phyloP scores from a whole-genome alignment of 1,140 invertebrate genomes.

The Anadara kagoshimensis region DNA sequence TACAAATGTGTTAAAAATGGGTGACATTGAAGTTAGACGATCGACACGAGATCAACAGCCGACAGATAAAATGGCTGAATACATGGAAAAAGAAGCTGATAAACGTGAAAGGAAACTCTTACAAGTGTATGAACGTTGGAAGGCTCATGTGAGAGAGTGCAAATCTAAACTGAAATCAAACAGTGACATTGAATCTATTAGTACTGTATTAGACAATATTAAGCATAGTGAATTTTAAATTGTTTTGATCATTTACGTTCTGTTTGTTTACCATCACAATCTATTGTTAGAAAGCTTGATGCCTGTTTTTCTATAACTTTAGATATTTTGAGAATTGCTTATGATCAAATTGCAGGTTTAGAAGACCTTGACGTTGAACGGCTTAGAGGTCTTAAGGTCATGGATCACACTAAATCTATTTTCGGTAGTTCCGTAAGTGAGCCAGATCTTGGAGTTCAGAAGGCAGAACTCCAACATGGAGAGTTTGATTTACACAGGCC shows the following conservation, averaged over 20 bases:
- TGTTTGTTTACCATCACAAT: background rate
- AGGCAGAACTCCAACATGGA: too few species aligned
- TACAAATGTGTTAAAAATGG: too few species aligned
- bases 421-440: too few species aligned
- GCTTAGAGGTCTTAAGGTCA: too few species aligned
- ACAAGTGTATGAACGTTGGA: slow-evolving; percentile 1
- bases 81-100: background rate
- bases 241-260: slow-evolving; percentile 1
- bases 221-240: background rate
- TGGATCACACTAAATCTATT: too few species aligned
- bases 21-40: too few species aligned
- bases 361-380: too few species aligned
- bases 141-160: background rate
- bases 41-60: too few species aligned
- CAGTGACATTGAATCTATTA: background rate
- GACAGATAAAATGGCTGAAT: slow-evolving; percentile 7
- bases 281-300: slow-evolving; percentile 7
- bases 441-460: too few species aligned
- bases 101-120: background rate
- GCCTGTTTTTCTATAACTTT: slow-evolving; percentile 8
- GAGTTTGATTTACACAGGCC: too few species aligned
- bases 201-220: background rate
- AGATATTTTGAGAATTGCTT: slow-evolving; percentile 6
- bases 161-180: background rate
- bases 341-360: too few species aligned